Conservation (phyloP, 2,888 invertebrate genomes). For the Aphrophora alni region DNA sequence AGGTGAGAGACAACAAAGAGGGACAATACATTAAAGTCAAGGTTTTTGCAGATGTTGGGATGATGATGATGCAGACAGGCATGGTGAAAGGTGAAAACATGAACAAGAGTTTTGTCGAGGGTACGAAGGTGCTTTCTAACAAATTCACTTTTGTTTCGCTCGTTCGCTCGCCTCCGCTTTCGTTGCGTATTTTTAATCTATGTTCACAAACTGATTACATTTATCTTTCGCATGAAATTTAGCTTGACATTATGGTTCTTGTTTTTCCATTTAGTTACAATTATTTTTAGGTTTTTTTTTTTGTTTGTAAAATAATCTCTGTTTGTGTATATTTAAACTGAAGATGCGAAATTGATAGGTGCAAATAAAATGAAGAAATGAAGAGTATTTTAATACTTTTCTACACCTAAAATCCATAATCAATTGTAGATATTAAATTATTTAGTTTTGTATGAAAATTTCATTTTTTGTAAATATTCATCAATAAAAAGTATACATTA, state of each 20-base stretch:
- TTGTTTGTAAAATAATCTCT: too few relatives aligned
- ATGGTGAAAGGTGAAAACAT: slow-evolving; percentile 83
- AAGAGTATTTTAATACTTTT: too few relatives aligned
- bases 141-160: slow-evolving; percentile 26
- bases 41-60: slow-evolving; percentile 90
- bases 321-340: too few relatives aligned
- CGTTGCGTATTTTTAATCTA: slow-evolving; percentile 25
- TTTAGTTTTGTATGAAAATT: too few relatives aligned
- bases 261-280: background rate
- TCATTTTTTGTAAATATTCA: too few relatives aligned
- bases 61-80: slow-evolving; percentile 96
- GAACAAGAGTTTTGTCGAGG: slow-evolving; percentile 61
- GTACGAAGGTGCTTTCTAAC: slow-evolving; percentile 46
- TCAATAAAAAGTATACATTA: too few relatives aligned
- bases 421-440: too few relatives aligned
- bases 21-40: background rate
- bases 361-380: too few relatives aligned
- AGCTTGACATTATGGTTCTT: background rate
- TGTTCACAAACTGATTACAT: slow-evolving; percentile 11
- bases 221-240: background rate
- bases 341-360: too few relatives aligned
- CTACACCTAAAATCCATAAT: too few relatives aligned
- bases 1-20: too few relatives aligned
- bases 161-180: slow-evolving; percentile 19
- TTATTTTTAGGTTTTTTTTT: too few relatives aligned